Conservation (phyloP, 2,797 vertebrate species). For the Sternotherus odoratus region DNA sequence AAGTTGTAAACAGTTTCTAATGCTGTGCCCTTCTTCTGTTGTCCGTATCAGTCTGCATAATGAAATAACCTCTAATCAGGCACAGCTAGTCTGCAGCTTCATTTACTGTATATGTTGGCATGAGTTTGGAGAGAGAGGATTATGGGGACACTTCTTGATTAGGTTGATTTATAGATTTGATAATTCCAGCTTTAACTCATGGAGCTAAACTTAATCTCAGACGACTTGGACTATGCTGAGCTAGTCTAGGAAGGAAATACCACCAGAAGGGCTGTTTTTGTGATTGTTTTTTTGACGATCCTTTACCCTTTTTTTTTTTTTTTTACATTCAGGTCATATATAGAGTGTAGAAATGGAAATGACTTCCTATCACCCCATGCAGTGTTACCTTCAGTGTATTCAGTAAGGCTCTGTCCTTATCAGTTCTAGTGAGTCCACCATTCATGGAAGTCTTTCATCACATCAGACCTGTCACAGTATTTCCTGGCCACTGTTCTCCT, state of each 20-base stretch:
- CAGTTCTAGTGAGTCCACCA: background rate
- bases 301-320: background rate
- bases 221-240: rapidly evolving
- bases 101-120: rapidly evolving
- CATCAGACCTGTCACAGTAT: background rate
- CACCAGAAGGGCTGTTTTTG: background rate
- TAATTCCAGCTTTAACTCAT: background rate
- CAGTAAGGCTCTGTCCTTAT: background rate
- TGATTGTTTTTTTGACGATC: background rate
- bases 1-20: background rate
- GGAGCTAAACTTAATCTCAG: background rate
- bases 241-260: background rate
- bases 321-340: background rate
- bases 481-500: background rate
- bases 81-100: background rate
- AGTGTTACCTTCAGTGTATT: background rate
- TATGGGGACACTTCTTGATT: rapidly evolving
- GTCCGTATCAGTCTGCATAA: background rate
- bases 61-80: background rate
- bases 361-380: background rate
- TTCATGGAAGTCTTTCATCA: background rate
- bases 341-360: background rate
- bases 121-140: background rate
- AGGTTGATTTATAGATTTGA: background rate
- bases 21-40: background rate